phyloP scores from a whole-genome alignment of 2,113 vertebrate species.

The Dipodomys merriami region DNA sequence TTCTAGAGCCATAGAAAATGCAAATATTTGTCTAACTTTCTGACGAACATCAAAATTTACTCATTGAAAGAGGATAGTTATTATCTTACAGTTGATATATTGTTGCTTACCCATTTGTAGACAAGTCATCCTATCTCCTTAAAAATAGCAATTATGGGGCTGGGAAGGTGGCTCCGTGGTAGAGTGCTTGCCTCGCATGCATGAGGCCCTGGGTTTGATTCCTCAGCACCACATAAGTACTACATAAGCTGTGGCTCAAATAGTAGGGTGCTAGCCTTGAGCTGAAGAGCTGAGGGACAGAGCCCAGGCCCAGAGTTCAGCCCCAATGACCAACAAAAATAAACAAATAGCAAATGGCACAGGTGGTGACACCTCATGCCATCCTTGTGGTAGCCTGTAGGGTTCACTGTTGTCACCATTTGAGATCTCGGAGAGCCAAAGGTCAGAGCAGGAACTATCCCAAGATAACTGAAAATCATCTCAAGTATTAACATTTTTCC shows the following conservation, averaged over 20 bases:
- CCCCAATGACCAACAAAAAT: too few species aligned
- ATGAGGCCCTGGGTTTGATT: too few species aligned
- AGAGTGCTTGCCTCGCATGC: too few species aligned
- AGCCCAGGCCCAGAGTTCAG: too few species aligned
- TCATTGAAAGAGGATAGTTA: background rate
- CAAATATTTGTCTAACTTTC: background rate
- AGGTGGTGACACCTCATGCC: rapidly evolving
- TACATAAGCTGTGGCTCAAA: too few species aligned
- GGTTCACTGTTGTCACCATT: background rate
- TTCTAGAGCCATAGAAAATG: background rate
- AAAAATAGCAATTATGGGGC: background rate
- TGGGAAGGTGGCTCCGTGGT: too few species aligned
- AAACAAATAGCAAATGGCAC: background rate
- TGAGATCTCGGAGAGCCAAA: background rate
- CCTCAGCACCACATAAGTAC: too few species aligned
- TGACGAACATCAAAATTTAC: background rate
- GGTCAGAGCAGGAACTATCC: background rate
- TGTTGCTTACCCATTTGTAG: background rate
- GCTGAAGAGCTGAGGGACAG: too few species aligned
- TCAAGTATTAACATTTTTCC: background rate
- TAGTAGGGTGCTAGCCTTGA: too few species aligned
- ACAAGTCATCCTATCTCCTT: slow-evolving; percentile 5
- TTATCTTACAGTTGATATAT: background rate
- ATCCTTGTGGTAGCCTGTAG: background rate
- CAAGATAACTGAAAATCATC: background rate